Evolutionary conservation across 2,888 invertebrate genomes (phyloP), one percentile per base, ranked within the genome.

Genomic region (Mesoligia furuncula): DNA sequence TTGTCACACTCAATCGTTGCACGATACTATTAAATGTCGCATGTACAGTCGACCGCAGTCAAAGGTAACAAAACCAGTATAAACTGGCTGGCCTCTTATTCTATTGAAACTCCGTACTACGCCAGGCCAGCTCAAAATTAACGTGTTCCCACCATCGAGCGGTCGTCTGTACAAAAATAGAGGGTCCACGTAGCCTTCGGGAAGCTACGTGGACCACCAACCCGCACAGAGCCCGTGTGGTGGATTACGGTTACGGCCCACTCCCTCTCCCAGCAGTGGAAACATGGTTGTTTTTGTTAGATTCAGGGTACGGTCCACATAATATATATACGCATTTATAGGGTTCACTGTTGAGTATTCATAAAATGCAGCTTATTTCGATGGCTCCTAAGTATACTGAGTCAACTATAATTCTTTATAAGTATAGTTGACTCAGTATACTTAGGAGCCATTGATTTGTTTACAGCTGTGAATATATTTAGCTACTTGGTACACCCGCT

Each of bases 391-490:
- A n/a, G n/a, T n/a, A n/a, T n/a, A n/a, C n/a, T n/a, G n/a, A n/a
- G n/a, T n/a, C n/a, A n/a, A n/a, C n/a, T n/a, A n/a, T n/a, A n/a
- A n/a, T n/a, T n/a, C n/a, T n/a, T n/a, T n/a, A n/a, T n/a, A n/a
- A n/a, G n/a, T n/a, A n/a, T n/a, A n/a, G n/a, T n/a, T n/a, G n/a
- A n/a, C n/a, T n/a, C n/a, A n/a, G n/a, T n/a, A n/a, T n/a, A n/a
- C n/a, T n/a, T n/a, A n/a, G n/a, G n/a, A n/a, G n/a, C n/a, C n/a
- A n/a, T n/a, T n/a, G n/a, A n/a, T n/a, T 81, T 80, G 66, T 76
- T 78, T 76, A 83, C 62, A 73, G 54, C 62, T 68, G 74, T 68
- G 62, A 73, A 66, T 77, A 74, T 83, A 77, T 79, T 75, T 82
- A 82, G 83, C 79, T 71, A 57, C 73, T 67, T 79, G 62, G 36